Evolutionary conservation across 2,888 invertebrate genomes (phyloP), one percentile per base, ranked within the genome.

Genomic region (Agrotis ipsilon): DNA sequence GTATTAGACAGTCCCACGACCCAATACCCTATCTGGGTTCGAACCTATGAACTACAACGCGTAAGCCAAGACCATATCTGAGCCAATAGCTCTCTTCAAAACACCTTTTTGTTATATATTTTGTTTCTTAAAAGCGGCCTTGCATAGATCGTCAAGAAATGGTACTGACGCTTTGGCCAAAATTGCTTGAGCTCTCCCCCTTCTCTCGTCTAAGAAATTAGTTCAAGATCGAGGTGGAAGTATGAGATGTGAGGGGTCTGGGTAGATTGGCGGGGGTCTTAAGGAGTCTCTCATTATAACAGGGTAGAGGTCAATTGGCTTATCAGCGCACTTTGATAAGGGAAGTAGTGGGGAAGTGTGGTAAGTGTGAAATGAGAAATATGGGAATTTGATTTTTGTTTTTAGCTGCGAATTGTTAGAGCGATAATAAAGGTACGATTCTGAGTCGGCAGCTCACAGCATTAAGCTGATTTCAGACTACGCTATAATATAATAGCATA

Each of bases 311-410:
- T 90, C 93, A 91, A 93, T 55, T 87, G 74, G 84, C 86, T 89
- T 94, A 94, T 91, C 94, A 82, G 87, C 92, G 89, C 90, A n/a
- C 60, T 70, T 68, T 82, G 93, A 93, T 92, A 93, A 92, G 61
- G 39, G 19, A 7, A 0, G 11, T n/a, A 4, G 11, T 27, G 13
- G 66, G 18, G 48, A 77, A 91, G 65, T 67, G 83, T 71, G 48
- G 77, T 88, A 92, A 88, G 85, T 88, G 3, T 0, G 18, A n/a
- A 78, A 78, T 70, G 16, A 21, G 14, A 45, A 54, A 5, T 19
- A 27, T 39, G 11, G 11, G 9, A 11, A 39, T 39, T 32, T 39
- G 1, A 39, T 39, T 39, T 32, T 32, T 32, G 27, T 32, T 32
- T 39, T 39, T 1, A 39, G 39, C 39, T 39, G 39, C 1, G 32